phyloP scores from a whole-genome alignment of 2,888 invertebrate species.

The Drosophila picticornis region DNA sequence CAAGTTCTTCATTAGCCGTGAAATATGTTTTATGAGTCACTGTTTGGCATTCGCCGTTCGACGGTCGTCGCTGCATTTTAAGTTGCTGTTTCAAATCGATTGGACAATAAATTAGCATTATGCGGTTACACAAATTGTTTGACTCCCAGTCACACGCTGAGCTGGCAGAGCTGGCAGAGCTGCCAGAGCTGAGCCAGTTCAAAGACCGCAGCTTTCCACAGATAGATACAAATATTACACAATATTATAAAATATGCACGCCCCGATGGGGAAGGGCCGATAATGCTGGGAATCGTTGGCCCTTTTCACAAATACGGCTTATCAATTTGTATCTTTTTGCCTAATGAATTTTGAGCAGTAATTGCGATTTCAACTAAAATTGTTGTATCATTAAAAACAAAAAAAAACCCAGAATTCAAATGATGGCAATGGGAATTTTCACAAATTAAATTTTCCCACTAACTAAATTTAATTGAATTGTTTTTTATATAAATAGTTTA shows the following conservation, averaged over 20 bases:
- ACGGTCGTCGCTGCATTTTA: constrained; percentile 41
- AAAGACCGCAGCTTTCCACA: constrained; percentile 41
- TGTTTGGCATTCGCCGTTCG: constrained; percentile 23
- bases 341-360: background rate
- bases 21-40: constrained; percentile 67
- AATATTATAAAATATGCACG: background rate
- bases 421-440: background rate
- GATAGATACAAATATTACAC: background rate
- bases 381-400: background rate
- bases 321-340: background rate
- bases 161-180: constrained; percentile 65
- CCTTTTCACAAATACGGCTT: background rate
- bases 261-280: background rate
- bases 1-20: constrained; percentile 35
- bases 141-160: constrained; percentile 56
- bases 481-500: background rate
- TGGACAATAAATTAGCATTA: constrained; percentile 77
- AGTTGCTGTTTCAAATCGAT: constrained; percentile 79
- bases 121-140: constrained; percentile 59
- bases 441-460: background rate
- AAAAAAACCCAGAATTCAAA: background rate
- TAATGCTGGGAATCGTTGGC: background rate
- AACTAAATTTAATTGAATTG: background rate
- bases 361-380: background rate
- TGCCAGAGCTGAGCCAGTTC: constrained; percentile 33